Evolutionary conservation across 2,888 invertebrate species (phyloP).

Genomic region (Melinaea marsaeus): DNA sequence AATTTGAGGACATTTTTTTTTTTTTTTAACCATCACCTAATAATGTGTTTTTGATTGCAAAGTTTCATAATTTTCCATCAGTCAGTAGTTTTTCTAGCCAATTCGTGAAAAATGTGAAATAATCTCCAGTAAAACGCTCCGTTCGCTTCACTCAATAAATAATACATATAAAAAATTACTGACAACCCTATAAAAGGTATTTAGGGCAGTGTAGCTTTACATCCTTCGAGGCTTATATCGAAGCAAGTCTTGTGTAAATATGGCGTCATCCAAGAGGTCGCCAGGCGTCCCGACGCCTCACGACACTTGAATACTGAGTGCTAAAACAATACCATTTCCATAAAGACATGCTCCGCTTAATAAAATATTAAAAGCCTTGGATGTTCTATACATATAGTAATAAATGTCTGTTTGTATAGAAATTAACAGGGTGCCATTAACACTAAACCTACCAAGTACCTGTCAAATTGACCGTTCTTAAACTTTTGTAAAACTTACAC

Average conservation of each 20-base stretch:
- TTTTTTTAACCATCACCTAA: too few relatives aligned
- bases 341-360: conserved; percentile 7
- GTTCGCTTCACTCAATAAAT: too few relatives aligned
- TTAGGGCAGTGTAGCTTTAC: conserved; percentile 17
- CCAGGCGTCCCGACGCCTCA: conserved; percentile 48
- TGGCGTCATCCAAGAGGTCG: conserved; percentile 34
- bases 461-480: too few relatives aligned
- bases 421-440: too few relatives aligned
- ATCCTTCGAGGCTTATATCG: conserved; percentile 24
- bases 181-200: conserved; percentile 11
- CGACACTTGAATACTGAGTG: conserved; percentile 28
- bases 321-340: conserved; percentile 24
- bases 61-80: too few relatives aligned
- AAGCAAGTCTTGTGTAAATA: conserved; percentile 36
- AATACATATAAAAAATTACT: background rate
- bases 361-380: conserved; percentile 3
- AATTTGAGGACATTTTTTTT: too few relatives aligned
- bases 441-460: too few relatives aligned
- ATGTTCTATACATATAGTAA: background rate
- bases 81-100: too few relatives aligned
- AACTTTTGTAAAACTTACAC: too few relatives aligned
- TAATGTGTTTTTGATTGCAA: too few relatives aligned
- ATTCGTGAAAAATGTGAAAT: too few relatives aligned
- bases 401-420: background rate
- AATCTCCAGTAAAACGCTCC: too few relatives aligned